A percentile compares a stretch with the other conserved stretches of the same genome.
phyloP scores from a whole-genome alignment of 2,113 vertebrate species.

The Butorides virescens region DNA sequence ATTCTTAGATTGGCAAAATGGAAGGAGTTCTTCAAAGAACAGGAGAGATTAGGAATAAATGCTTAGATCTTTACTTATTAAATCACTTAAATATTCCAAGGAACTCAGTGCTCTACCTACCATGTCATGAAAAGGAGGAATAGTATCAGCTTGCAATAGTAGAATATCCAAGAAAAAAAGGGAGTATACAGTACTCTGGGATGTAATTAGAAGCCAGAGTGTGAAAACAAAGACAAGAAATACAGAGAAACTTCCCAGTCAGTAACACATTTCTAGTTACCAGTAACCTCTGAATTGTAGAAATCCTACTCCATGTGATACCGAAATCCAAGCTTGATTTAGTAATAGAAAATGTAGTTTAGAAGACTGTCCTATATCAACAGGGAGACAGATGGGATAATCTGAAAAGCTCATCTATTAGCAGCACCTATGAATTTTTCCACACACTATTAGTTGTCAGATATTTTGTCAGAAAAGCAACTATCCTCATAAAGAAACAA shows the following conservation, averaged over 20 bases:
- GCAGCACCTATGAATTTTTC: neutral
- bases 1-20: neutral
- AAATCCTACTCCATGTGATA: neutral
- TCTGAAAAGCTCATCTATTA: slow-evolving; percentile 13
- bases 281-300: neutral
- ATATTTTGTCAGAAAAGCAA: slow-evolving; percentile 19
- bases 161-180: neutral
- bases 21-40: neutral
- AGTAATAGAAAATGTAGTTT: neutral
- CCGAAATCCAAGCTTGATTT: neutral
- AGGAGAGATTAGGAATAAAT: neutral
- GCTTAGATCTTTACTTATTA: neutral
- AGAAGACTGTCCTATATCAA: neutral
- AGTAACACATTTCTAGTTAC: neutral
- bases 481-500: slow-evolving; percentile 6
- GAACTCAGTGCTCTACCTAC: neutral
- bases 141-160: neutral
- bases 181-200: neutral
- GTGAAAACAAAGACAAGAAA: slow-evolving; percentile 16
- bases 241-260: neutral
- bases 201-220: neutral
- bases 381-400: neutral
- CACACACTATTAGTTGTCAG: neutral
- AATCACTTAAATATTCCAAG: neutral
- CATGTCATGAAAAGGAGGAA: neutral